A percentile compares a stretch with the other conserved stretches of the same genome.
Evolutionary conservation across 2,888 invertebrate species (phyloP).

Genomic region (Disparrhopalites patrizii): DNA sequence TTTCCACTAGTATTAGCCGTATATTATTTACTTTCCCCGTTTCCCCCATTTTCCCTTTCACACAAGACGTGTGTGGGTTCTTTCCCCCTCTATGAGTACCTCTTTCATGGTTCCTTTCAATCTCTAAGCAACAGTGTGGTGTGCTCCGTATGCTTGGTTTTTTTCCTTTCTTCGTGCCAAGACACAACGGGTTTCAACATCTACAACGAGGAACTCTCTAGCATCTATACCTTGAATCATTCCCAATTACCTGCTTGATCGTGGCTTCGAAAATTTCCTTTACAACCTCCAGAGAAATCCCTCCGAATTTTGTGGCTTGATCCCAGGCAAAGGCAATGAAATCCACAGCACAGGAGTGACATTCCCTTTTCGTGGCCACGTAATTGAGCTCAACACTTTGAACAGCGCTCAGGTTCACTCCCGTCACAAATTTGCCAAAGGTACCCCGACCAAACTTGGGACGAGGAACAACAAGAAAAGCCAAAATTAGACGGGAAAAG

Average conservation of each 20-base stretch:
- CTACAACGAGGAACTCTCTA: no score
- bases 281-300: neutral
- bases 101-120: no score
- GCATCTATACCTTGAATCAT: no score
- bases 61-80: no score
- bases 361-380: neutral
- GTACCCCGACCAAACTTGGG: neutral
- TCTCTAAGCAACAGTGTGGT: no score
- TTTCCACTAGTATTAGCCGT: no score
- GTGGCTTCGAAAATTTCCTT: neutral
- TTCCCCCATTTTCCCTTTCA: no score
- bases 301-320: conserved; percentile 2
- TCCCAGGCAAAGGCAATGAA: conserved; percentile 7
- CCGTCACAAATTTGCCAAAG: neutral
- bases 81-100: no score
- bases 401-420: conserved; percentile 9
- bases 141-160: no score
- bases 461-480: neutral
- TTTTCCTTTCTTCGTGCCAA: no score
- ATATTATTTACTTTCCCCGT: no score
- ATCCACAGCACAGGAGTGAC: conserved; percentile 3
- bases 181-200: no score
- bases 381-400: neutral
- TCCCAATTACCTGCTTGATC: conserved; percentile 9
- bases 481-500: neutral